Conservation (phyloP, 2,888 invertebrate genomes). For the Kuschelorhynchus macadamiae region DNA sequence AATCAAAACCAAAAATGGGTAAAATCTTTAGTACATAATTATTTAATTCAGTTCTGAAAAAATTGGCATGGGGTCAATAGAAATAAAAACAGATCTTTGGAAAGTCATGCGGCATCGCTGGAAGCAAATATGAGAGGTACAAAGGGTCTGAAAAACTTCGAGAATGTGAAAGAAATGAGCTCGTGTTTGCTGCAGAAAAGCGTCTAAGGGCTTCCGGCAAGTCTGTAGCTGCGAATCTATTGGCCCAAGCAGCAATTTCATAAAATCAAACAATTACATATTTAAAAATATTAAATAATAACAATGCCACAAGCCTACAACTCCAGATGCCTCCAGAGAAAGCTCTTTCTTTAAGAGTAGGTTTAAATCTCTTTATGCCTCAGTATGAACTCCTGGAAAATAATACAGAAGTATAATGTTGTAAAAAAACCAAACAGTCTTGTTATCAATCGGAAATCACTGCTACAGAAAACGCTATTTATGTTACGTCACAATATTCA, state of each 20-base stretch:
- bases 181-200: conserved; percentile 1
- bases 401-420: neutral
- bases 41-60: too few relatives aligned
- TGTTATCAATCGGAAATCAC: conserved; percentile 1
- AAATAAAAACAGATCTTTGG: conserved; percentile 5
- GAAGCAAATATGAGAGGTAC: too few relatives aligned
- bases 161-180: conserved; percentile 11
- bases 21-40: too few relatives aligned
- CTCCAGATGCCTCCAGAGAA: conserved; percentile 10
- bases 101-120: neutral
- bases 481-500: conserved; percentile 1
- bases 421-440: neutral
- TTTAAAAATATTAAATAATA: conserved; percentile 15
- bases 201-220: conserved; percentile 8
- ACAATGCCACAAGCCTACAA: neutral
- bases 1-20: too few relatives aligned
- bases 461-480: conserved; percentile 2
- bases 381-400: neutral
- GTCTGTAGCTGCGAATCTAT: conserved; percentile 11
- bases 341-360: conserved; percentile 9
- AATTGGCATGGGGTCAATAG: too few relatives aligned
- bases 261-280: neutral
- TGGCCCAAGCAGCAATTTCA: conserved; percentile 9
- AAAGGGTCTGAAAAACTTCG: neutral
- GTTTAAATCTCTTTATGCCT: neutral